A percentile compares a stretch with the other conserved stretches of the same genome.
phyloP scores from a whole-genome alignment of 1,140 invertebrate genomes.

The Aethina tumida region DNA sequence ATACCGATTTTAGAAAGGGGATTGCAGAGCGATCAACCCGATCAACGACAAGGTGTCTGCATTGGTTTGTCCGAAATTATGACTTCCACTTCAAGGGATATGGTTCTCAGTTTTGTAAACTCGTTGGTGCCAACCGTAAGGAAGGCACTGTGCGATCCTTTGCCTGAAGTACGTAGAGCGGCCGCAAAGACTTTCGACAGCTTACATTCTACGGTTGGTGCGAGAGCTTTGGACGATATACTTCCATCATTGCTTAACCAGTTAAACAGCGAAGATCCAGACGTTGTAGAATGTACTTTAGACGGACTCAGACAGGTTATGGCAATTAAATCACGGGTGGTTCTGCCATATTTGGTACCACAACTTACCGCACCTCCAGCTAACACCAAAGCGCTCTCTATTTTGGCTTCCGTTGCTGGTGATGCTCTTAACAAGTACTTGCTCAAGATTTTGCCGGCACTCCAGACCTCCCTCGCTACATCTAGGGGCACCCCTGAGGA shows the following conservation, averaged over 20 bases:
- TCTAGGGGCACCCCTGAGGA: constrained; percentile 59
- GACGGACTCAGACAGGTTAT: constrained; percentile 95
- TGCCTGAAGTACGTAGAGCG: constrained; percentile 85
- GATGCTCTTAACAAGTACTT: constrained; percentile 88
- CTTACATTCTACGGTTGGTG: constrained; percentile 88
- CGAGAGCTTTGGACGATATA: constrained; percentile 94
- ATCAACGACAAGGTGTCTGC: constrained; percentile 95
- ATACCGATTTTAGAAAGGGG: constrained; percentile 94
- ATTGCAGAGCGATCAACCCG: constrained; percentile 78
- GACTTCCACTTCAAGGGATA: constrained; percentile 89
- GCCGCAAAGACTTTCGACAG: constrained; percentile 96
- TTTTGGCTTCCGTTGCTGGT: constrained; percentile 84
- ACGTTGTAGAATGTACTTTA: constrained; percentile 72
- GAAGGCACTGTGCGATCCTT: constrained; percentile 85
- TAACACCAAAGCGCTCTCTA: constrained; percentile 88
- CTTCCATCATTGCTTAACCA: constrained; percentile 81
- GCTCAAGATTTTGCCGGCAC: constrained; percentile 80
- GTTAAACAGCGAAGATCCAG: constrained; percentile 66
- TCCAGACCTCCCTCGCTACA: constrained; percentile 67
- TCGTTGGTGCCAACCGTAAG: constrained; percentile 95
- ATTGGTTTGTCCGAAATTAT: constrained; percentile 98
- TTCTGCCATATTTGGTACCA: constrained; percentile 91
- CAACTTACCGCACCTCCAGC: constrained; percentile 80
- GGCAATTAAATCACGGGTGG: constrained; percentile 90
- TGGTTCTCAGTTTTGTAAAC: constrained; percentile 88